phyloP scores from a whole-genome alignment of 2,888 invertebrate genomes.

The Oligia fasciuncula region DNA sequence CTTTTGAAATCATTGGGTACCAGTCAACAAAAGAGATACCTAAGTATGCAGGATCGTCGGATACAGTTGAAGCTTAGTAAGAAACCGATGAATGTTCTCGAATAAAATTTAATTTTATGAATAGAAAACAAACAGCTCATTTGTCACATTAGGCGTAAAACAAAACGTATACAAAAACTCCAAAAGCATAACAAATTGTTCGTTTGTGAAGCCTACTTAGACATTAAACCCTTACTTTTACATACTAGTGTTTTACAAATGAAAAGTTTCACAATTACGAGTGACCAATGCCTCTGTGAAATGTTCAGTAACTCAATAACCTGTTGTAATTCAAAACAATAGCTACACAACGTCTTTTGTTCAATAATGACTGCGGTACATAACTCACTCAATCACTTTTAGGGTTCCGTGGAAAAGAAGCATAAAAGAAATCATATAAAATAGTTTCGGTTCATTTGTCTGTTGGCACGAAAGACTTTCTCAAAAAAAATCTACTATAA shows the following conservation, averaged over 20 bases:
- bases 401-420: neutral
- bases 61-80: too few species aligned
- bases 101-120: too few species aligned
- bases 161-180: conserved; percentile 6
- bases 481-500: neutral
- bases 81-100: too few species aligned
- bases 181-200: conserved; percentile 13
- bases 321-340: conserved; percentile 60
- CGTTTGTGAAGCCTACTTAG: conserved; percentile 4
- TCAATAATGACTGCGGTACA: conserved; percentile 46
- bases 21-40: too few species aligned
- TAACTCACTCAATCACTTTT: conserved; percentile 54
- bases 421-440: neutral
- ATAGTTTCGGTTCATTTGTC: neutral
- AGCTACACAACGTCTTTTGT: conserved; percentile 50
- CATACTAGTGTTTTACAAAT: conserved; percentile 28
- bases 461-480: neutral
- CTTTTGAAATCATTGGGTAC: too few species aligned
- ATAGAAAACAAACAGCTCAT: too few species aligned
- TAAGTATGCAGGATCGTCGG: too few species aligned
- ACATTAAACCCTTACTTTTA: conserved; percentile 15
- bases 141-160: neutral
- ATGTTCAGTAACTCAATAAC: conserved; percentile 52
- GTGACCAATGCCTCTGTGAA: conserved; percentile 36
- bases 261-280: conserved; percentile 38